Evolutionary conservation across 1,140 invertebrate genomes (phyloP).

Genomic region (Hycleus phaleratus): DNA sequence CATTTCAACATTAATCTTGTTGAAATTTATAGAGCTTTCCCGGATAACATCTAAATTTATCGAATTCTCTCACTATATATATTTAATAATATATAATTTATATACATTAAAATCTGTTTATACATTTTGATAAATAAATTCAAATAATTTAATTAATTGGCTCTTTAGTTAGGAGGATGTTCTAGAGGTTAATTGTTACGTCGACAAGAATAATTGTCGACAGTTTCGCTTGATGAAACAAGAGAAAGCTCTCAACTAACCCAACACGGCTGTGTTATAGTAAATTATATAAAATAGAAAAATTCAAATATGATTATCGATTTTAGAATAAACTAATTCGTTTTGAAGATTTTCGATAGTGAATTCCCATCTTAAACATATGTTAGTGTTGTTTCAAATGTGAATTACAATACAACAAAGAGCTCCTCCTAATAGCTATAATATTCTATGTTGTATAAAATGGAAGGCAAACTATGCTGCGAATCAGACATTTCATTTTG

Average conservation of each 20-base stretch:
- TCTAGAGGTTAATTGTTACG: conserved; percentile 4
- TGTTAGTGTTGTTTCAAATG: too few species aligned
- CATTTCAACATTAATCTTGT: background rate
- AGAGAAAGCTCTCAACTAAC: conserved; percentile 11
- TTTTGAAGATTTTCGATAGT: too few species aligned
- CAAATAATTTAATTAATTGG: too few species aligned
- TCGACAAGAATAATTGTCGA: conserved; percentile 13
- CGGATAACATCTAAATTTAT: background rate
- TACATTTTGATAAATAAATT: too few species aligned
- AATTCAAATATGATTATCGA: too few species aligned
- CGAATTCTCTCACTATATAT: too few species aligned
- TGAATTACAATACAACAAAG: background rate
- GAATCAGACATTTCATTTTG: conserved; percentile 7
- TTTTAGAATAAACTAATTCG: too few species aligned
- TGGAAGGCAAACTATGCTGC: conserved; percentile 12
- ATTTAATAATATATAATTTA: too few species aligned
- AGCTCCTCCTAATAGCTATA: conserved; percentile 8
- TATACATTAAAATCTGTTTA: too few species aligned
- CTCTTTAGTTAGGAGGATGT: background rate
- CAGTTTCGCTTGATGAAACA: conserved; percentile 7
- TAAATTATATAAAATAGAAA: too few species aligned
- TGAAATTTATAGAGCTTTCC: background rate
- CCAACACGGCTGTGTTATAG: background rate
- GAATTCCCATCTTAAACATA: too few species aligned
- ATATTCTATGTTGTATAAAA: conserved; percentile 7